Percentiles rank a stretch among this genome's conserved stretches.
Evolutionary conservation across 2,888 invertebrate genomes (phyloP).

Genomic region (Rhingia rostrata): DNA sequence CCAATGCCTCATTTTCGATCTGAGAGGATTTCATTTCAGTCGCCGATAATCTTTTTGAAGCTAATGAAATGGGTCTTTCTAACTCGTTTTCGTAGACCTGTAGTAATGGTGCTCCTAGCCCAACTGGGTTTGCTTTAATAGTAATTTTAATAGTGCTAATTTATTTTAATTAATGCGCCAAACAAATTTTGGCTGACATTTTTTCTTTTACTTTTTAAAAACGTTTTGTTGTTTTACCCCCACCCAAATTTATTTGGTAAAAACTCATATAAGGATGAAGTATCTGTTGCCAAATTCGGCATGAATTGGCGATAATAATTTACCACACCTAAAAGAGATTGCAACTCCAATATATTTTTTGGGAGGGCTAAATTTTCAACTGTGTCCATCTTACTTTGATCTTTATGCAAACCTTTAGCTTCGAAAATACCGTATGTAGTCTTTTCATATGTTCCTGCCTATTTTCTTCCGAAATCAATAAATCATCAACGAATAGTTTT

Average conservation of each 20-base stretch:
- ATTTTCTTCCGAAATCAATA: too few relatives aligned
- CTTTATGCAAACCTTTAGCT: conserved; percentile 26
- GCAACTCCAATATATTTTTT: conserved; percentile 42
- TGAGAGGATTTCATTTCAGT: conserved; percentile 77
- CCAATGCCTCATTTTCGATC: conserved; percentile 77
- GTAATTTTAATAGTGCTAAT: background rate
- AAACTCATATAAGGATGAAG: too few relatives aligned
- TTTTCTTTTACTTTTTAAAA: background rate
- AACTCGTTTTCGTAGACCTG: conserved; percentile 72
- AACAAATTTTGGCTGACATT: background rate
- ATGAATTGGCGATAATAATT: too few relatives aligned
- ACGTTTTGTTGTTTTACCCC: too few relatives aligned
- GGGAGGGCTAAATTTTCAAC: conserved; percentile 15
- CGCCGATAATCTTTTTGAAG: conserved; percentile 76
- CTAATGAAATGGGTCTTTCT: conserved; percentile 79
- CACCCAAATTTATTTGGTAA: too few relatives aligned
- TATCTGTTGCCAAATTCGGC: too few relatives aligned
- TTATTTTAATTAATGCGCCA: conserved; percentile 3
- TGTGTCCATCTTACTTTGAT: conserved; percentile 21
- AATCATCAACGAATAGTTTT: too few relatives aligned
- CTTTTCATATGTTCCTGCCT: too few relatives aligned
- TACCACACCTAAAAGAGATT: conserved; percentile 75
- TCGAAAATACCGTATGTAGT: background rate
- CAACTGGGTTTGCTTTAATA: conserved; percentile 20
- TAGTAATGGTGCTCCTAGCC: background rate